A percentile compares a stretch with the other conserved stretches of the same genome.
These are phyloP conservation scores for Philopotamus ludificatus DNA, from an alignment of 1,140 invertebrate species.

Conservation along the genomic window DNA sequence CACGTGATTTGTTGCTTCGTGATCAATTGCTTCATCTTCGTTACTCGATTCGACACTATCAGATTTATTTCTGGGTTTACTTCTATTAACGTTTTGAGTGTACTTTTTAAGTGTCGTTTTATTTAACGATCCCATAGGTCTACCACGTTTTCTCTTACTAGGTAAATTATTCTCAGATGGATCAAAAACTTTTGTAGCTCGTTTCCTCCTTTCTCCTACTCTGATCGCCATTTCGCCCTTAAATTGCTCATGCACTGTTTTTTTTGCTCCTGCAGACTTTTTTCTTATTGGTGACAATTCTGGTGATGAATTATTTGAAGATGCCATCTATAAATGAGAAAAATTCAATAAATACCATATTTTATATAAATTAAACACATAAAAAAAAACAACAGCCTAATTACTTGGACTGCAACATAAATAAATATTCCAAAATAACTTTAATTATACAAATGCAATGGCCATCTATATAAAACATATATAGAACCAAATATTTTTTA, in stretches of 20 bases:
- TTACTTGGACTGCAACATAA: too few species aligned
- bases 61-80: slow-evolving; percentile 34
- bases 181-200: slow-evolving; percentile 75
- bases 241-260: too few species aligned
- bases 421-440: too few species aligned
- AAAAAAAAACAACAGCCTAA: too few species aligned
- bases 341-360: too few species aligned
- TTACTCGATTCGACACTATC: slow-evolving; percentile 43
- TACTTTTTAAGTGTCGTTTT: slow-evolving; percentile 57
- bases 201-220: slow-evolving; percentile 53
- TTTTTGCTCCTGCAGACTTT: slow-evolving; percentile 47
- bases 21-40: slow-evolving; percentile 43
- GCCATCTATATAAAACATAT: too few species aligned
- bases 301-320: slow-evolving; percentile 54
- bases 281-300: slow-evolving; percentile 52
- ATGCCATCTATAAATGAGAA: slow-evolving; percentile 53
- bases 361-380: too few species aligned
- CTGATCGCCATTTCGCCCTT: slow-evolving; percentile 46
- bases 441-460: too few species aligned
- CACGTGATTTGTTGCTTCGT: slow-evolving; percentile 22
- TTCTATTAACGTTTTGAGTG: slow-evolving; percentile 6
- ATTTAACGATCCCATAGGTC: slow-evolving; percentile 60
- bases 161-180: slow-evolving; percentile 75
- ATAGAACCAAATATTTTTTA: too few species aligned
- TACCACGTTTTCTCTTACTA: slow-evolving; percentile 62